Evolutionary conservation across 2,888 invertebrate genomes (phyloP), one percentile per base, ranked within the genome.

Genomic region (Gymnocheta viridis): DNA sequence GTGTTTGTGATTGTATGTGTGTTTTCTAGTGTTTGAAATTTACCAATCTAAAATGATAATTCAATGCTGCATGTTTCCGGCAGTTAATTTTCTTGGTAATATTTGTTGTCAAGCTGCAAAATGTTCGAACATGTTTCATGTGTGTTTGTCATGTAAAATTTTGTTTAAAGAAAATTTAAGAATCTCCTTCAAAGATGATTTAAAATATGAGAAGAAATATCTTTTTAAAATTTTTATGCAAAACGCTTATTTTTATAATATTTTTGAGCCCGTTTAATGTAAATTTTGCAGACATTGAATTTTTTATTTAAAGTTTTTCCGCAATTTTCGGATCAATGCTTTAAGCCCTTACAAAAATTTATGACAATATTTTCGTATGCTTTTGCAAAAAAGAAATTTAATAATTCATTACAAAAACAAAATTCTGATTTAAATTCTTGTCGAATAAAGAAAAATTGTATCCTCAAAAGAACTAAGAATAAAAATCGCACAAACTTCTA

Each of bases 21-120:
- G 2, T 58, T 10, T 56, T 29, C 49, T 35, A 62, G 58, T 49
- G 51, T 47, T 72, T 27, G 38, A 58, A 38, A 58, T 77, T 67
- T 58, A 66, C 35, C 56, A 82, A 70, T 74, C 56, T 73, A 74
- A 82, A 74, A 82, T 79, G 73, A 79, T 79, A 79, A 73, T 82
- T 82, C 66, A 82, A 73, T 74, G 73, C 74, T 56, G 47, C 56
- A 54, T 67, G 62, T 76, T 70, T 82, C 58, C 70, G 24, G 66
- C 32, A 9, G 44, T 32, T 56, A 19, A 51, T 32, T 49, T 35
- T 22, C 44, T 44, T 47, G 19, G 29, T 49, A 41, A 62, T 62
- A n/a, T 38, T 41, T 38, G 3, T 27, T 10, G 17, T 12, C 17
- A 19, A 17, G 9, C 49, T 12, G 32, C 22, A 17, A 67, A 49